Evolutionary conservation across 2,797 vertebrate genomes (phyloP).

Genomic region (Todus mexicanus): DNA sequence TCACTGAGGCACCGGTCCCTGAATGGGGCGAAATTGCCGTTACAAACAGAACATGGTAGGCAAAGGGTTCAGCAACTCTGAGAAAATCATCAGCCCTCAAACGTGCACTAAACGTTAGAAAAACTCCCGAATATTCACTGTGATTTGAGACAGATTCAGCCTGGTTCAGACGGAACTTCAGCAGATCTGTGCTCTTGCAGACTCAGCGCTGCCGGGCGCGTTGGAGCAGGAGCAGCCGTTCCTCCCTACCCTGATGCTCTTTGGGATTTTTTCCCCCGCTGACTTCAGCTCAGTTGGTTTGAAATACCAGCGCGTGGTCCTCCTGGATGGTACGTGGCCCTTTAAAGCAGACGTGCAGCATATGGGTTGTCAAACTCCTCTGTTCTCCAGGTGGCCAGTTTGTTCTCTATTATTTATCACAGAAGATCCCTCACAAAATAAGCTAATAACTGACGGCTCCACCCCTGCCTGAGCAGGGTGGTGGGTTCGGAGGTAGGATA

Average conservation of each 20-base stretch:
- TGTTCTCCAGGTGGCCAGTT: not conserved
- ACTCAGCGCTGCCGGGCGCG: rapidly evolving
- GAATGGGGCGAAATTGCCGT: not conserved
- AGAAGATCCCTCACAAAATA: not conserved
- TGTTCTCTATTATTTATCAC: not conserved
- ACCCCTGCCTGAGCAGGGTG: not conserved
- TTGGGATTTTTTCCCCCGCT: not conserved
- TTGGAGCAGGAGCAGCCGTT: not conserved
- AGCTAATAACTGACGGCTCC: too few species aligned
- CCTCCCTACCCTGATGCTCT: not conserved
- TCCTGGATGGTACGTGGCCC: not conserved
- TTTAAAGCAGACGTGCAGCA: not conserved
- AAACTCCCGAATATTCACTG: not conserved
- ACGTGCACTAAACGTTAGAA: not conserved
- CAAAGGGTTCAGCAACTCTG: not conserved
- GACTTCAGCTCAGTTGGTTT: not conserved
- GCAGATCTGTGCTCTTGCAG: not conserved
- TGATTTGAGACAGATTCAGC: not conserved
- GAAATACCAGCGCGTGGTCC: not conserved
- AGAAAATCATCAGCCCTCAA: not conserved
- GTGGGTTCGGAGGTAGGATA: not conserved
- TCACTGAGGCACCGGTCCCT: not conserved
- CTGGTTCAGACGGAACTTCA: not conserved
- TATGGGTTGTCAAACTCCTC: not conserved
- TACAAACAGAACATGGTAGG: not conserved